Conservation (phyloP, 2,888 invertebrate genomes). For the Halictus ligatus region DNA sequence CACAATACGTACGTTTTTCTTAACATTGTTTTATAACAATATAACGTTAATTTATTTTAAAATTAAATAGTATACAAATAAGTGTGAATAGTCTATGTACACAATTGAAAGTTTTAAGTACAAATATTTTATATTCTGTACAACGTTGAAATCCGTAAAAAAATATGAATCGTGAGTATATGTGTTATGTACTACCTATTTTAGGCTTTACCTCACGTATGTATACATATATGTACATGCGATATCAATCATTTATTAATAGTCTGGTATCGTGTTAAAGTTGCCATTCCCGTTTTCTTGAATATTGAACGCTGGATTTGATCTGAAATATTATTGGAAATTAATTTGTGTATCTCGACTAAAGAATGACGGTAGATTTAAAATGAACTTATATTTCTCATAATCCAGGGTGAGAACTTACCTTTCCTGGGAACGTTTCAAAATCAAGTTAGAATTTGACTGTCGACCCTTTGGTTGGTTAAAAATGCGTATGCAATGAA, state of each 20-base stretch:
- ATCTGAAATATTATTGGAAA: constrained; percentile 73
- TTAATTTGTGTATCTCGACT: constrained; percentile 21
- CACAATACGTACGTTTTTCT: neutral
- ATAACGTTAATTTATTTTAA: constrained; percentile 17
- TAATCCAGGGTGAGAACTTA: constrained; percentile 65
- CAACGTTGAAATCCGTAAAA: neutral
- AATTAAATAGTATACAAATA: constrained; percentile 34
- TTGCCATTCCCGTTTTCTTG: constrained; percentile 76
- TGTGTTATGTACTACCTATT: neutral
- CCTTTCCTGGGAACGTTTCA: constrained; percentile 66
- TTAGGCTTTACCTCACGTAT: neutral
- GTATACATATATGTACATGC: neutral
- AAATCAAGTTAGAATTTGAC: constrained; percentile 68
- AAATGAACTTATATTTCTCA: neutral
- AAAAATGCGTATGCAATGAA: constrained; percentile 76
- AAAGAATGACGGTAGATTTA: constrained; percentile 11
- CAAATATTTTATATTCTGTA: constrained; percentile 25
- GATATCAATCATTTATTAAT: neutral
- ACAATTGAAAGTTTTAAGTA: neutral
- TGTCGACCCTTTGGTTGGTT: constrained; percentile 74
- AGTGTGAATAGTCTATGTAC: neutral
- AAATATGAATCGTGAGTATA: constrained; percentile 12
- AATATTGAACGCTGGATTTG: constrained; percentile 79
- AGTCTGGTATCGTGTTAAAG: constrained; percentile 63
- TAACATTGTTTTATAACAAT: neutral